Base-by-base conservation (phyloP, 2,888 invertebrate species). In the Scrobipalpa costella region DNA sequence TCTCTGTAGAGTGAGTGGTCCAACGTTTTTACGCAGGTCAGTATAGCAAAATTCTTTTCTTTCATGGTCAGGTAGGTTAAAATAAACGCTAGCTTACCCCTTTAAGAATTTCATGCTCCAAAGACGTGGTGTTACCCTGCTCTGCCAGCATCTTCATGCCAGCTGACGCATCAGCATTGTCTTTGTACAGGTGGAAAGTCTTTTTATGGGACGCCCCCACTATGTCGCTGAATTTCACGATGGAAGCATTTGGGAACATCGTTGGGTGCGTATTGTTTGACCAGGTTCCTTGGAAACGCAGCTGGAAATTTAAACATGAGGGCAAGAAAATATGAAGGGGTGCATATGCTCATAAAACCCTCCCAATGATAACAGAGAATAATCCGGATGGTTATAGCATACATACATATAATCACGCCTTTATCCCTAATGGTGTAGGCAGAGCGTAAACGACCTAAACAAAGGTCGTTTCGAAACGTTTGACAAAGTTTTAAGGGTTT, bases 201-300 rank as follows among this genome's bases (percentile, higher is more conserved):
- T 82, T 83, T 65, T 77, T 83, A 64, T 91, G 91, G 0, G 90
- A 88, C 0, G 90, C 91, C 0, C 90, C 91, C 0, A 91, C 90
- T 0, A 90, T 79, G 57, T 90, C 90, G 63, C 91, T 90, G 68
- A 89, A 91, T 15, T 83, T 78, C n/a, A 85, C 83, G 21, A 78
- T 63, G 0, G 79, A 70, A 0, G 72, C 65, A 5, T 68, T 66
- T 0, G 90, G 90, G 58, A 80, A 91, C 80, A 85, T 80, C 0
- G 68, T 62, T 0, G 77, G 79, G 63, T 91, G 90, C 0, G 90
- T 91, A 68, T 91, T 89, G 69, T 73, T 81, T 0, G 87, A 84
- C 90, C 90, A 91, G 65, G 80, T 73, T 0, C 90, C 88, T 73
- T 88, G 81, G 66, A 91, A 90, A 1, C 77, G 85, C 11, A 91